Base-by-base conservation (phyloP, 2,113 vertebrate species). In the Anolis carolinensis region DNA sequence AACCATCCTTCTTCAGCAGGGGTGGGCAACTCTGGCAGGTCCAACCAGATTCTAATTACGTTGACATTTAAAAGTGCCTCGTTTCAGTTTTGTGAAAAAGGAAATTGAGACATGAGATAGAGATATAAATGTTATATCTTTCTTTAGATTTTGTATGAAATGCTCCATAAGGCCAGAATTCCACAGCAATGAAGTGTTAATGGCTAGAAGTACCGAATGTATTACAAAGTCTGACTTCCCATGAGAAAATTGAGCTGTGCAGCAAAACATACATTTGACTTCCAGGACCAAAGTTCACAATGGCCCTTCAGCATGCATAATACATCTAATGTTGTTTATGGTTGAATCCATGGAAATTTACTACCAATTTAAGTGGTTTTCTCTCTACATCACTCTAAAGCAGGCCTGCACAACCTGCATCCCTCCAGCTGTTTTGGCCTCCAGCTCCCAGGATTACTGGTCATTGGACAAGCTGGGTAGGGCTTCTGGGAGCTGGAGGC, bases 31-130 rank as follows among this genome's bases (percentile, higher is more conserved):
- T 18, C 14, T 13, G 18, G 4, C 55, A 59, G 55, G 55, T 59
- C 55, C 36, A 62, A n/a, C 71, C 70, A 82, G 75, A 75, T 39
- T 83, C 55, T 74, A 83, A 83, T 83, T 74, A 83, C 75, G 55
- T 75, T 74, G 59, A 74, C 71, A 83, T 59, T 59, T 83, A 48
- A 83, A 83, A 75, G 21, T 63, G 71, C 55, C 71, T 2, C 16
- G 52, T 74, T 74, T 83, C 72, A 73, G 32, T 62, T 62, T 44
- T 30, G 34, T 32, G 52, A n/a, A 20, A n/a, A 74, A 13, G 73
- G 73, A 83, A 44, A 30, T 59, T 83, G 62, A 36, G 39, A 74
- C 62, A 74, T 75, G 82, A 75, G 52, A 62, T 59, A 74, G 18
- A 75, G 11, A 73, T 52, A 63, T 32, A 62, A 83, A 75, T 63